phyloP scores from a whole-genome alignment of 64 coral and sea anemone genomes.

The Porites lutea region DNA sequence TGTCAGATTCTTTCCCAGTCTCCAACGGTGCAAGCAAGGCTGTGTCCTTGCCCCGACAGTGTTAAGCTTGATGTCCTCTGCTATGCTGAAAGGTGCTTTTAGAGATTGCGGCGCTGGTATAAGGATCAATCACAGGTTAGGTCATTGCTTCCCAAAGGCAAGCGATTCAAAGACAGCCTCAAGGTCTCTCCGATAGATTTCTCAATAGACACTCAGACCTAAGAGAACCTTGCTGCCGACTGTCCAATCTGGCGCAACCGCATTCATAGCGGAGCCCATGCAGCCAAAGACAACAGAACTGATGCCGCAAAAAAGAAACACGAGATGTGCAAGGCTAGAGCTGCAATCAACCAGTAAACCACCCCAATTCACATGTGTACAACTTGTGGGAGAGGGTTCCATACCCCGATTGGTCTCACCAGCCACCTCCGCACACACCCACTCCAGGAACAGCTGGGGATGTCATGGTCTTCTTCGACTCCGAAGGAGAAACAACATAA shows the following conservation, averaged over 20 bases:
- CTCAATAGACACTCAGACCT: constrained; percentile 27
- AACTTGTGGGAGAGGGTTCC: constrained; percentile 14
- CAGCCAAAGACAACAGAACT: background rate
- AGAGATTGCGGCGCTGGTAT: background rate
- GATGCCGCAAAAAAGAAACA: constrained; percentile 10
- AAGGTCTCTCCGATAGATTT: constrained; percentile 36
- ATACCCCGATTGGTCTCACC: constrained; percentile 49
- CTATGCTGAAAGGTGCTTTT: constrained; percentile 51
- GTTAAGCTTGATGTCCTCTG: constrained; percentile 48
- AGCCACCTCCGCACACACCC: constrained; percentile 55
- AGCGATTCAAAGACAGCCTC: constrained; percentile 67
- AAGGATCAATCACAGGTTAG: background rate
- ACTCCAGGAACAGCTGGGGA: background rate
- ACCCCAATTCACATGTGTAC: background rate
- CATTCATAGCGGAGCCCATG: constrained; percentile 19
- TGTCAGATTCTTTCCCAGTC: background rate
- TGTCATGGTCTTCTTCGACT: too few species aligned
- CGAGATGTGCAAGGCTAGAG: background rate
- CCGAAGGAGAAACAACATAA: too few species aligned
- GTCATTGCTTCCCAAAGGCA: constrained; percentile 38
- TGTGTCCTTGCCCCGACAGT: constrained; percentile 37
- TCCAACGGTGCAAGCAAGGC: constrained; percentile 34
- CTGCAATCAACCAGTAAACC: constrained; percentile 30
- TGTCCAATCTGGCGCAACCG: constrained; percentile 12
- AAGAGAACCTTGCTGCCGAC: constrained; percentile 24